Evolutionary conservation across 30 jellyfish, hydroid and myxozoan genomes (phyloP).

Genomic region (Aurelia coerulea): DNA sequence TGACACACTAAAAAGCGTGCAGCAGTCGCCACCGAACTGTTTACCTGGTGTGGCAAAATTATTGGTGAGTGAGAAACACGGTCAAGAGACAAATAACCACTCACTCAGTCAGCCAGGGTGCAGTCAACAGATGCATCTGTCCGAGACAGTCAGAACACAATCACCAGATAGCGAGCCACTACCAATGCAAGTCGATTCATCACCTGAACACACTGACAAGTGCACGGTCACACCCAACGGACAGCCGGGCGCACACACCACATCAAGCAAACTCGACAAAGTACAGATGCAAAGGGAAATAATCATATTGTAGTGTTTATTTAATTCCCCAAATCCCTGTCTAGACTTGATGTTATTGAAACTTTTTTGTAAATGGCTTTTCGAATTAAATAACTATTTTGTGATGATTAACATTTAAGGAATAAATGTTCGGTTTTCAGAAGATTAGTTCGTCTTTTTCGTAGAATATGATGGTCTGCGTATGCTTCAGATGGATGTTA

Average conservation of each 20-base stretch:
- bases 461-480: background rate
- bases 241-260: background rate
- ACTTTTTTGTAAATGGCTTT: constrained; percentile 20
- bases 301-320: constrained; percentile 2
- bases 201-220: too few relatives aligned
- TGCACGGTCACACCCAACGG: background rate
- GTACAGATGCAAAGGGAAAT: constrained; percentile 21
- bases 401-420: background rate
- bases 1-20: background rate
- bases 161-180: too few relatives aligned
- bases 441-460: background rate
- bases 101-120: too few relatives aligned
- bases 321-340: background rate
- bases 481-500: too few relatives aligned
- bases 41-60: too few relatives aligned
- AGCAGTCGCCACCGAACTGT: too few relatives aligned
- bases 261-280: background rate
- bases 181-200: too few relatives aligned
- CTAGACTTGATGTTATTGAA: too few relatives aligned
- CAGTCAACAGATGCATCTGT: too few relatives aligned
- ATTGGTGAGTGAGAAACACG: too few relatives aligned
- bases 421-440: background rate
- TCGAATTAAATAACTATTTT: constrained; percentile 1
- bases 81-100: too few relatives aligned
- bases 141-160: too few relatives aligned